A percentile compares a stretch with the other conserved stretches of the same genome.
These are phyloP conservation scores for Callopanchax toddi DNA, from an alignment of 2,113 vertebrate species.

Conservation along the genomic window DNA sequence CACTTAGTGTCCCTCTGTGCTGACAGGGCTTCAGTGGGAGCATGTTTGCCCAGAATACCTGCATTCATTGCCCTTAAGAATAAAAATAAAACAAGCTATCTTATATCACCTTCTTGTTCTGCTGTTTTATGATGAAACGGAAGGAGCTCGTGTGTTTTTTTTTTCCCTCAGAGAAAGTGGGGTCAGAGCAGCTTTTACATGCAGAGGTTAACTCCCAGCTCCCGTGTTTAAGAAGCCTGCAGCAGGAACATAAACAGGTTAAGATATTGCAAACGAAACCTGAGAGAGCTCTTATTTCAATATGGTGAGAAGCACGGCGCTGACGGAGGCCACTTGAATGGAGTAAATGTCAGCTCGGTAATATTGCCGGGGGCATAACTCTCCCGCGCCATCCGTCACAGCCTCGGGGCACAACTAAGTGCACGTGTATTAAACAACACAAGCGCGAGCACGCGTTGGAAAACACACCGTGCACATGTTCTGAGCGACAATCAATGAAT, in stretches of 20 bases:
- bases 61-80: conserved; percentile 41
- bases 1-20: too few species aligned
- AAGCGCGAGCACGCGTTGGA: neutral
- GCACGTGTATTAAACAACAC: conserved; percentile 50
- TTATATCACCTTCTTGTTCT: conserved; percentile 8
- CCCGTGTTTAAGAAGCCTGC: conserved; percentile 38
- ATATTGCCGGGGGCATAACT: conserved; percentile 80
- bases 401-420: conserved; percentile 60
- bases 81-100: conserved; percentile 11
- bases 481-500: conserved; percentile 79
- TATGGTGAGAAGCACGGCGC: conserved; percentile 64
- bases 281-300: conserved; percentile 68
- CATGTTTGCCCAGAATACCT: conserved; percentile 54
- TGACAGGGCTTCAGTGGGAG: conserved; percentile 13
- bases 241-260: conserved; percentile 65
- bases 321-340: conserved; percentile 67
- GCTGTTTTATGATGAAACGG: conserved; percentile 54
- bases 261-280: conserved; percentile 80
- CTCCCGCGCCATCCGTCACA: conserved; percentile 76
- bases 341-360: conserved; percentile 77
- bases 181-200: conserved; percentile 47
- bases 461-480: conserved; percentile 14
- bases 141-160: too few species aligned
- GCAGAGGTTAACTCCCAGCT: conserved; percentile 58
- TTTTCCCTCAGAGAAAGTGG: neutral